These are phyloP conservation scores for Phorcus lineatus DNA, from an alignment of 2,888 invertebrate genomes.

Conservation along the genomic window DNA sequence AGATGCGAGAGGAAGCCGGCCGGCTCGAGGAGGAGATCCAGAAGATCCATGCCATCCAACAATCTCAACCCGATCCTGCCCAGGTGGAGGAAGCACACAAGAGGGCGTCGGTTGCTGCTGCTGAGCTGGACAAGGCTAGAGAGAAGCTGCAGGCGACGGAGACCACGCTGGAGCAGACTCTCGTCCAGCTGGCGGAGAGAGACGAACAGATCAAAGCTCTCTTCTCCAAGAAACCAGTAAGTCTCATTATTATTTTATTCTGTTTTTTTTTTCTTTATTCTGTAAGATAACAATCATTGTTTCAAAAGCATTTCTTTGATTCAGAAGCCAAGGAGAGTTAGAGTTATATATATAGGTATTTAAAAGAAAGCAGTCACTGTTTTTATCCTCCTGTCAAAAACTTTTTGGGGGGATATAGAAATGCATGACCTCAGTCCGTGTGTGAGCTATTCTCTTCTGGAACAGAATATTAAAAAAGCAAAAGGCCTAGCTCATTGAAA, in stretches of 20 bases:
- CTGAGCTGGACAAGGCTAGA: slow-evolving; percentile 29
- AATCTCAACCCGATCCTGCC: slow-evolving; percentile 28
- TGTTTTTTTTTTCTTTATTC: too few relatives aligned
- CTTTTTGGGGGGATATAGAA: too few relatives aligned
- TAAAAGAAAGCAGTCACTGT: too few relatives aligned
- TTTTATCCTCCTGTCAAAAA: too few relatives aligned
- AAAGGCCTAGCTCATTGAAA: too few relatives aligned
- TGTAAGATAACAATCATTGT: too few relatives aligned
- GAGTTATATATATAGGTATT: too few relatives aligned
- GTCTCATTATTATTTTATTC: not conserved
- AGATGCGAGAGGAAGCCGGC: slow-evolving; percentile 29
- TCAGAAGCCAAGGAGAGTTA: too few relatives aligned
- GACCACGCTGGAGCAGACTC: slow-evolving; percentile 52
- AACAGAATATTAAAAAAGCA: too few relatives aligned
- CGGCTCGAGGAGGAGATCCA: slow-evolving; percentile 41
- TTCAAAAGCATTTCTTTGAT: too few relatives aligned
- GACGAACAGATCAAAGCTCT: slow-evolving; percentile 51
- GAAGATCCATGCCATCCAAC: slow-evolving; percentile 29
- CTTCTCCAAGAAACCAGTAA: not conserved
- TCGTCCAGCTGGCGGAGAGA: slow-evolving; percentile 52
- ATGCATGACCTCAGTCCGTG: too few relatives aligned
- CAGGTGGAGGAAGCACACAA: slow-evolving; percentile 34
- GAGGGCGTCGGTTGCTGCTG: slow-evolving; percentile 38
- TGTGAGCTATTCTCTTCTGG: too few relatives aligned
- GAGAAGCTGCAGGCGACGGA: slow-evolving; percentile 43